Percentiles rank a stretch among this genome's conserved stretches.
These are phyloP conservation scores for Myrmecobius fasciatus DNA, from an alignment of 2,113 vertebrate genomes.

Conservation along the genomic window DNA sequence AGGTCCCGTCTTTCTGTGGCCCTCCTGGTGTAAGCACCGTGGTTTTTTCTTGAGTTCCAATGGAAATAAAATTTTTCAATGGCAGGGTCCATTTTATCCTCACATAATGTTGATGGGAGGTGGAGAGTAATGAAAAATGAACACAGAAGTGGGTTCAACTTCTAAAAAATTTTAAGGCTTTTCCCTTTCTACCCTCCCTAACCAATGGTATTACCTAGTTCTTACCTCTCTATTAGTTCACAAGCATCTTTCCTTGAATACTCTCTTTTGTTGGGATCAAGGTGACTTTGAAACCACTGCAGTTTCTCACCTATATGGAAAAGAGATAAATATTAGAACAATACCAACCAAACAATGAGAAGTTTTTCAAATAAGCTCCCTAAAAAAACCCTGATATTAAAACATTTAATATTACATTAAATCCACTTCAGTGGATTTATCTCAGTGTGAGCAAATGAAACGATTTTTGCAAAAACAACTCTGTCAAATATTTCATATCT, in stretches of 20 bases:
- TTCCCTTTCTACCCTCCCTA: neutral
- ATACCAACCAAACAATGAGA: neutral
- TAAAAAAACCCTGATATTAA: conserved; percentile 4
- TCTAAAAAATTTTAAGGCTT: neutral
- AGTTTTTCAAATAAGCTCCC: neutral
- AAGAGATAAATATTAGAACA: conserved; percentile 54
- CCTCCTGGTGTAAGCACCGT: neutral
- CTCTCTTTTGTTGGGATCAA: conserved; percentile 87
- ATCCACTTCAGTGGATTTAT: conserved; percentile 34
- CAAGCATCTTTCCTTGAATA: conserved; percentile 93
- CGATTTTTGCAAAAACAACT: conserved; percentile 40
- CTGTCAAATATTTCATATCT: conserved; percentile 27
- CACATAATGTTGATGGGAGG: neutral
- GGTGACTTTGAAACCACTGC: conserved; percentile 93
- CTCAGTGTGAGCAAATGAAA: conserved; percentile 23
- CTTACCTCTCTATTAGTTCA: conserved; percentile 92
- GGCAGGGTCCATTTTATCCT: neutral
- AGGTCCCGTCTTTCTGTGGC: neutral
- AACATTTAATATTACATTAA: conserved; percentile 35
- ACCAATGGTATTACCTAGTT: neutral
- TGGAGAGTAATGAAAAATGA: neutral
- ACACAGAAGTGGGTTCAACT: neutral
- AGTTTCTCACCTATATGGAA: conserved; percentile 92
- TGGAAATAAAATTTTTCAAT: neutral
- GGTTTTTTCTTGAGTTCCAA: neutral